Base-by-base conservation (phyloP, 2,113 vertebrate species). In the Eidolon helvum region DNA sequence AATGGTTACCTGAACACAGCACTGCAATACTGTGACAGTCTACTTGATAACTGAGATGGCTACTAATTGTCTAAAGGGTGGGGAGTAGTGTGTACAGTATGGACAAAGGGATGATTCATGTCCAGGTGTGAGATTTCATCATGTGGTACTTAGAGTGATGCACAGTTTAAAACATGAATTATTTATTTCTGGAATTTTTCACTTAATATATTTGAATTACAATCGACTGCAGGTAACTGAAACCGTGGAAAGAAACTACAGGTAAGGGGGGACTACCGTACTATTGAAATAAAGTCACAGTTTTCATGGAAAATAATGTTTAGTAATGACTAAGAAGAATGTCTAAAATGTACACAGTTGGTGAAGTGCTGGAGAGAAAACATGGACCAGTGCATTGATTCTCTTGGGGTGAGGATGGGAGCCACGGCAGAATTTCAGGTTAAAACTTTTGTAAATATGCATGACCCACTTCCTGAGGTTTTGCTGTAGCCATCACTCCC, bases 251-350 rank as follows among this genome's bases (percentile, higher is more conserved):
- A 59, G 35, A 40, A 38, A 40, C 55, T 26, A 5, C 2, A 7
- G 35, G 61, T 59, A 59, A 80, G 38, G 53, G 53, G n/a, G 35
- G 11, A 40, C 26, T 80, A 61, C 15, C 28, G 16, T 59, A 61
- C 83, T 80, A 1, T 77, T 97, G 95, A 77, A 91, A 95, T 94
- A 59, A 91, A 90, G 69, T 74, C 61, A n/a, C 5, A 83, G 43
- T 5, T 15, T 90, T 94, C 40, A 69, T 61, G 33, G 63, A 79
- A 93, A 93, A 59, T 28, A 78, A 50, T 84, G 26, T 90, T 89
- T 72, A 65, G 45, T 53, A 94, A 48, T 77, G 71, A 75, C 50
- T 40, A 22, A 69, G n/a, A 90, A 91, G 43, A 61, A 43, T 86
- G 26, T 91, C 10, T 61, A 26, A 78, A 77, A 12, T 75, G 26